Percentiles rank a stretch among this genome's conserved stretches.
These are phyloP conservation scores for Tetragonisca angustula DNA, from an alignment of 2,888 invertebrate species.

Conservation along the genomic window DNA sequence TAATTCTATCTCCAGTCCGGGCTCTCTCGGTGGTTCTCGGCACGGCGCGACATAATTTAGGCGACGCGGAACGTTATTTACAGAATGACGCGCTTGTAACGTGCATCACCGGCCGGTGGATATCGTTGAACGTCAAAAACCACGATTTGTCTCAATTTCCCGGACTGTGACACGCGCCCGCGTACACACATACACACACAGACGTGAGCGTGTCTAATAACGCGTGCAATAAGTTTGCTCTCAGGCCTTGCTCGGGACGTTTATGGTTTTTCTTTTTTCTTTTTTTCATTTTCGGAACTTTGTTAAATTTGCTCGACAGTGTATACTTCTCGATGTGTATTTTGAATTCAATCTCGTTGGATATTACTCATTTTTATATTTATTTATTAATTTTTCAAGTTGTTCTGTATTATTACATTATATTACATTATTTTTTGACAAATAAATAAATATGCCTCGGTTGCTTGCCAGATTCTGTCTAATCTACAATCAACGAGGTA, in stretches of 20 bases:
- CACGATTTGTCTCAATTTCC: constrained; percentile 39
- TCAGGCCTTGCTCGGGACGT: constrained; percentile 14
- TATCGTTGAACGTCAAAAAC: constrained; percentile 44
- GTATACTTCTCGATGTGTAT: too few species aligned
- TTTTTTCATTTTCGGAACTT: too few species aligned
- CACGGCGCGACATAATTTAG: constrained; percentile 19
- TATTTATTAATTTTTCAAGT: too few species aligned
- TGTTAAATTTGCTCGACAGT: too few species aligned
- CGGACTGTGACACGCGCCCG: not conserved
- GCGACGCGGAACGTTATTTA: constrained; percentile 14
- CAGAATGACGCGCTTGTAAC: constrained; percentile 20
- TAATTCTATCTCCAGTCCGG: constrained; percentile 15
- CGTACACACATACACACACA: not conserved
- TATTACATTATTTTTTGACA: too few species aligned
- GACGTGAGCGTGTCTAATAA: constrained; percentile 12
- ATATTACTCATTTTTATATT: too few species aligned
- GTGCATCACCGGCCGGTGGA: not conserved
- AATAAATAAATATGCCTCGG: too few species aligned
- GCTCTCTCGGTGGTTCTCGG: not conserved
- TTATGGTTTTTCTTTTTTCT: not conserved
- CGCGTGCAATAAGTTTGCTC: constrained; percentile 23
- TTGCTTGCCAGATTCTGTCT: too few species aligned
- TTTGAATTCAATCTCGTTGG: too few species aligned
- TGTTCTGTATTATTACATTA: too few species aligned
- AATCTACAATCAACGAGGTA: too few species aligned